These are phyloP conservation scores for Uloborus diversus DNA, from an alignment of 1,140 invertebrate species.

Conservation along the genomic window DNA sequence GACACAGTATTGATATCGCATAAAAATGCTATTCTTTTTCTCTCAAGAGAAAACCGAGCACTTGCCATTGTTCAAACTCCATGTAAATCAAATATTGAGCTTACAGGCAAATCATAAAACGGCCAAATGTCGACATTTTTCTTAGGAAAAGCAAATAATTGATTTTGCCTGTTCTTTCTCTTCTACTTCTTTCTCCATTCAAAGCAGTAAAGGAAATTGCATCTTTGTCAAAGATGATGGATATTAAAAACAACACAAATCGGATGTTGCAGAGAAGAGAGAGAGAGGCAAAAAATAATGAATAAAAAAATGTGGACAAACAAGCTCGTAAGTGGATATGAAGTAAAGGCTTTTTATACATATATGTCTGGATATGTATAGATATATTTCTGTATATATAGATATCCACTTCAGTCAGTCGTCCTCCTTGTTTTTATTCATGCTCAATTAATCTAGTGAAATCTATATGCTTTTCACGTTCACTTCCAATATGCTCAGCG, in stretches of 20 bases:
- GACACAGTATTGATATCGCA: no score
- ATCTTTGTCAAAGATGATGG: constrained; percentile 26
- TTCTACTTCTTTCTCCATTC: background rate
- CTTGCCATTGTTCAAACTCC: no score
- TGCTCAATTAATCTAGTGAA: constrained; percentile 53
- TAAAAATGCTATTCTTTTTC: no score
- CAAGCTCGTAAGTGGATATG: constrained; percentile 10
- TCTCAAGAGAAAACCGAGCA: no score
- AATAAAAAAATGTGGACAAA: background rate
- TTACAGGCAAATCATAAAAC: background rate
- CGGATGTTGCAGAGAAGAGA: background rate
- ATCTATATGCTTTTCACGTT: constrained; percentile 48
- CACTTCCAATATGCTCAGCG: constrained; percentile 20
- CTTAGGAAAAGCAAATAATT: background rate
- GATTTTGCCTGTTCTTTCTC: background rate
- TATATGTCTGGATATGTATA: constrained; percentile 7
- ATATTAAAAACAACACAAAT: constrained; percentile 51
- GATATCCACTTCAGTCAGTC: background rate
- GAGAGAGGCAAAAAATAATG: background rate
- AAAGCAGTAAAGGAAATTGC: constrained; percentile 25
- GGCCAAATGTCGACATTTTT: background rate
- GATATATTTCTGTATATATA: constrained; percentile 13
- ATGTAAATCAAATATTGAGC: background rate
- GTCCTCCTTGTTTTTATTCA: constrained; percentile 44
- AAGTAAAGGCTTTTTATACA: background rate